A percentile compares a stretch with the other conserved stretches of the same genome.
These are phyloP conservation scores for Calliphora vomitoria DNA, from an alignment of 2,888 invertebrate species.

Conservation along the genomic window DNA sequence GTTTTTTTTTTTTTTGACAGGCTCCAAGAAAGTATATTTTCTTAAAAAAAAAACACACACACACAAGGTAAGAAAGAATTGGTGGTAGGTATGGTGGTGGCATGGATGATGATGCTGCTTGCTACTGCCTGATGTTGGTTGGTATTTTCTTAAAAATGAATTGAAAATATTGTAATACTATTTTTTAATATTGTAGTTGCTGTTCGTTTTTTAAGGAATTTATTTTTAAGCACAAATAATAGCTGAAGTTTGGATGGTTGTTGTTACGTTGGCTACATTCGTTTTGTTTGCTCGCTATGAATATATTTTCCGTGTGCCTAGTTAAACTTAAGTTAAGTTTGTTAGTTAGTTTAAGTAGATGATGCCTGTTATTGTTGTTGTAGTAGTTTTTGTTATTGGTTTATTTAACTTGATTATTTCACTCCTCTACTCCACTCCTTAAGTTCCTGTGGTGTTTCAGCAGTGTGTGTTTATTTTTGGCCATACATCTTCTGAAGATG, in stretches of 20 bases:
- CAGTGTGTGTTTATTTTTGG: constrained; percentile 42
- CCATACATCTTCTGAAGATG: constrained; percentile 52
- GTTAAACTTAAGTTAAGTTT: constrained; percentile 51
- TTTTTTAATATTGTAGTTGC: background rate
- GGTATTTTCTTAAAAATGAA: constrained; percentile 53
- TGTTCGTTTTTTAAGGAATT: constrained; percentile 65
- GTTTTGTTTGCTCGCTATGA: constrained; percentile 15
- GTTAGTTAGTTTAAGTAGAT: constrained; percentile 59
- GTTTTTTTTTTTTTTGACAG: constrained; percentile 56
- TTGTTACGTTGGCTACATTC: background rate
- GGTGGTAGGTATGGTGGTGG: constrained; percentile 28
- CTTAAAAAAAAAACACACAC: constrained; percentile 2
- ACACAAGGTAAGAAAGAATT: constrained; percentile 35
- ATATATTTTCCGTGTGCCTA: constrained; percentile 53
- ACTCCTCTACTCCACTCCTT: background rate
- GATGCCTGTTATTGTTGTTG: constrained; percentile 38
- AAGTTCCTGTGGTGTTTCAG: background rate
- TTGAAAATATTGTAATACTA: constrained; percentile 51
- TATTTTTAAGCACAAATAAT: constrained; percentile 65
- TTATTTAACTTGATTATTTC: constrained; percentile 52
- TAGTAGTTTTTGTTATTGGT: constrained; percentile 38
- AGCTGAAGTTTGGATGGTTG: constrained; percentile 44
- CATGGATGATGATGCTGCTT: constrained; percentile 47
- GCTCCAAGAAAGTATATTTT: constrained; percentile 66
- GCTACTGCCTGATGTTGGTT: constrained; percentile 45